Evolutionary conservation across 1,140 invertebrate genomes (phyloP).

Genomic region (Psix sp.): DNA sequence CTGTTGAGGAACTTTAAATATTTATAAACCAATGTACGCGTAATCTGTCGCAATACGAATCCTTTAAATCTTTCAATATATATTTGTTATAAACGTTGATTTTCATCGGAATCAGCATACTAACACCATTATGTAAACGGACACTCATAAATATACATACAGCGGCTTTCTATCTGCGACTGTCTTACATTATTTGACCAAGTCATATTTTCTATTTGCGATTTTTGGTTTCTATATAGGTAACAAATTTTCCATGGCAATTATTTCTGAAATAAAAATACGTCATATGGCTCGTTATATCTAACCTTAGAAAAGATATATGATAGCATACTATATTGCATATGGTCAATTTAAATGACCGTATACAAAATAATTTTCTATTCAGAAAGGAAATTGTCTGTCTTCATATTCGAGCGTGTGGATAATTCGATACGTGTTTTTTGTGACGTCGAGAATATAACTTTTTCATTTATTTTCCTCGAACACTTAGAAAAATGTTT

Average conservation of each 20-base stretch:
- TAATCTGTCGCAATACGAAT: too few species aligned
- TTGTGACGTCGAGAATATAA: too few species aligned
- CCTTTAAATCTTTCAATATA: too few species aligned
- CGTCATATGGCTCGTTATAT: neutral
- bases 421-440: too few species aligned
- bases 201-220: neutral
- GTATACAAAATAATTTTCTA: too few species aligned
- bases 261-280: neutral
- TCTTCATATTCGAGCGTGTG: too few species aligned
- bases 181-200: neutral
- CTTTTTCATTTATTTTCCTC: too few species aligned
- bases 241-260: neutral
- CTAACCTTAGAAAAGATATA: slow-evolving; percentile 2
- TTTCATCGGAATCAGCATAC: neutral
- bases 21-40: too few species aligned
- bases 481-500: too few species aligned
- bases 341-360: too few species aligned
- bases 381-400: too few species aligned
- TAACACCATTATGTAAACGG: neutral
- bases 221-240: neutral
- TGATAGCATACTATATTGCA: neutral
- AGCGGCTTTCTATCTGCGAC: neutral
- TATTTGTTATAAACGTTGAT: neutral
- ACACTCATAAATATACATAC: neutral
- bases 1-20: too few species aligned